phyloP scores from a whole-genome alignment of 2,888 invertebrate species.

The Acanthacorydalis orientalis region DNA sequence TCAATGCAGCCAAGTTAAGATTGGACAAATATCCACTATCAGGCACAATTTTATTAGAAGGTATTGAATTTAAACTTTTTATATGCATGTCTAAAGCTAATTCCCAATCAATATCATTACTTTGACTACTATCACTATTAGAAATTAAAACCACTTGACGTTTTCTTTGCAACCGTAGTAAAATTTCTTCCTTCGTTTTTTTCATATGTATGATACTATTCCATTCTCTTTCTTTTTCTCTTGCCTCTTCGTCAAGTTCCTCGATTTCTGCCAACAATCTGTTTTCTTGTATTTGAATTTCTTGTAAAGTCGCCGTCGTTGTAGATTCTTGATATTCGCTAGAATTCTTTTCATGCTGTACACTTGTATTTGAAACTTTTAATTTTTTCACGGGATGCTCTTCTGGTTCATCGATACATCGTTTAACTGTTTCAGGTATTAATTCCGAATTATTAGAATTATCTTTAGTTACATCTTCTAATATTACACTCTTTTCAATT shows the following conservation, averaged over 20 bases:
- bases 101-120: conserved; percentile 6
- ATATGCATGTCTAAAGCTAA: conserved; percentile 7
- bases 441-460: conserved; percentile 4
- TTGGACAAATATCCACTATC: background rate
- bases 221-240: conserved; percentile 74
- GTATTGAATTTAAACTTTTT: conserved; percentile 19
- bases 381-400: conserved; percentile 18
- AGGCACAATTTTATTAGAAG: background rate
- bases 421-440: conserved; percentile 7
- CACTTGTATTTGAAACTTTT: conserved; percentile 21
- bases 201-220: conserved; percentile 67
- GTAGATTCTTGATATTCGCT: conserved; percentile 45
- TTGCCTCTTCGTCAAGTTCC: conserved; percentile 53
- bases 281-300: conserved; percentile 44
- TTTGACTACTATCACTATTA: conserved; percentile 5
- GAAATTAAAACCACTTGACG: conserved; percentile 37
- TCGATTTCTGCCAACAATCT: conserved; percentile 49
- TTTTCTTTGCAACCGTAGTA: conserved; percentile 50
- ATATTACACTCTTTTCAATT: conserved; percentile 6
- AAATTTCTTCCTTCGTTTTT: conserved; percentile 70
- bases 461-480: conserved; percentile 1
- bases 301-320: conserved; percentile 40
- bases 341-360: conserved; percentile 38
- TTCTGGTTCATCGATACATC: conserved; percentile 14
- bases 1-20: background rate